Conservation (phyloP, 1,140 invertebrate species). For the Homarus americanus region DNA sequence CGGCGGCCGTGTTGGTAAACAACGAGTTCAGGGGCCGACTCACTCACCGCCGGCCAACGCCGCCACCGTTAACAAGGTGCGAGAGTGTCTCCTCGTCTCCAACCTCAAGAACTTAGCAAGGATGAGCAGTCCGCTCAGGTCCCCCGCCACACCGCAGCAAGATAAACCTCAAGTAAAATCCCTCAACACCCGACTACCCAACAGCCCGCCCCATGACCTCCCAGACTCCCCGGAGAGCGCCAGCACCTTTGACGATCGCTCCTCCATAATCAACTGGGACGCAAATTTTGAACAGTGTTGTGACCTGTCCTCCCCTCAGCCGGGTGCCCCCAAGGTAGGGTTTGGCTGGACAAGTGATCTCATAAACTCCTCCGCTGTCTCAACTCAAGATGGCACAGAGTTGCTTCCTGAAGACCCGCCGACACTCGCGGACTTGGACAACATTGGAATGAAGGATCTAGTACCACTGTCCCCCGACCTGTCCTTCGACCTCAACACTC, state of each 20-base stretch:
- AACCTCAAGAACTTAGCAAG: conserved; percentile 33
- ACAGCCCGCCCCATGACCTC: conserved; percentile 40
- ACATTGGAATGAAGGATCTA: conserved; percentile 61
- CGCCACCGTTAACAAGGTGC: conserved; percentile 46
- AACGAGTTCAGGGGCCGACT: not conserved
- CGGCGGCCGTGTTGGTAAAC: conserved; percentile 29
- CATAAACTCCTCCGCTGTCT: not conserved
- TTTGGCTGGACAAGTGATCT: conserved; percentile 28
- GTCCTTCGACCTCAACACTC: conserved; percentile 34
- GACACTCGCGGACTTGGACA: conserved; percentile 57
- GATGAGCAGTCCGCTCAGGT: not conserved
- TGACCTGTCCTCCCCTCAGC: not conserved
- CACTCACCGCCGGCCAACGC: conserved; percentile 38
- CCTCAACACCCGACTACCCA: not conserved
- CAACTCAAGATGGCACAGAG: not conserved
- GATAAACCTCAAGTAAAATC: not conserved
- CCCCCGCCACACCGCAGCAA: not conserved
- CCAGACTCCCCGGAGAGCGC: conserved; percentile 53
- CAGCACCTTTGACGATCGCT: conserved; percentile 3
- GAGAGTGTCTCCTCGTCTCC: conserved; percentile 43
- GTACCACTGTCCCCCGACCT: conserved; percentile 55
- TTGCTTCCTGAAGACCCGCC: conserved; percentile 17
- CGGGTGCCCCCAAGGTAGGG: not conserved
- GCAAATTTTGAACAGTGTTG: not conserved
- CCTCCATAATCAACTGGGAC: not conserved